Base-by-base conservation (phyloP, 2,113 vertebrate genomes). In the Accipiter cooperii region DNA sequence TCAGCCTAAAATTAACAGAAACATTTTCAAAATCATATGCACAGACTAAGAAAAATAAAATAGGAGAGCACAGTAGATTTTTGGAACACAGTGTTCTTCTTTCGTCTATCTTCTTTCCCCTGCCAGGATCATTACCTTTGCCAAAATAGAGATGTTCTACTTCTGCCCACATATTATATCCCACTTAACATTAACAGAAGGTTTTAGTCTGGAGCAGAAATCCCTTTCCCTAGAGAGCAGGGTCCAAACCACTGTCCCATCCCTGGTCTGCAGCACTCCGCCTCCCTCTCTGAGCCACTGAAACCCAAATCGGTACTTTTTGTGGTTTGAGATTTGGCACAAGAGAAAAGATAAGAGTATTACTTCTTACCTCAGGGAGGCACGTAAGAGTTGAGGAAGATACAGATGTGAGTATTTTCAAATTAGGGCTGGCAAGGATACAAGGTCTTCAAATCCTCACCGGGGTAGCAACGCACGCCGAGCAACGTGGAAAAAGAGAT, bases 251-350 rank as follows among this genome's bases (percentile, higher is more conserved):
- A 75, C 13, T 24, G 44, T 26, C 49, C 34, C 28, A 36, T 7
- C 17, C 31, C 44, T 34, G 18, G 34, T 58, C n/a, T 73, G 44
- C 36, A 26, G 57, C 1, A 0, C 33, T 40, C n/a, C 36, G 40
- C 24, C 17, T 66, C 36, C 13, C 19, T 65, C 68, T 66, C 63
- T 6, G 34, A 66, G 52, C n/a, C 58, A 22, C 83, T 34, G 40
- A 44, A 86, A 52, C 58, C n/a, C 44, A 44, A 86, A 33, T 14
- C 24, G 33, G 63, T 31, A 38, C 79, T 74, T 73, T 57, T 31
- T 92, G 91, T 92, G 84, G 89, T 81, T 94, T 91, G 60, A 74
- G 76, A 95, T 84, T 34, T 91, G 80, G 55, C 83, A 85, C 10
- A 19, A 40, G 9, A 80, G 64, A 10, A 28, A 15, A 96, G 93